Percentiles rank a stretch among this genome's conserved stretches.
Conservation (phyloP, 2,888 invertebrate genomes). For the Maniola hyperantus region DNA sequence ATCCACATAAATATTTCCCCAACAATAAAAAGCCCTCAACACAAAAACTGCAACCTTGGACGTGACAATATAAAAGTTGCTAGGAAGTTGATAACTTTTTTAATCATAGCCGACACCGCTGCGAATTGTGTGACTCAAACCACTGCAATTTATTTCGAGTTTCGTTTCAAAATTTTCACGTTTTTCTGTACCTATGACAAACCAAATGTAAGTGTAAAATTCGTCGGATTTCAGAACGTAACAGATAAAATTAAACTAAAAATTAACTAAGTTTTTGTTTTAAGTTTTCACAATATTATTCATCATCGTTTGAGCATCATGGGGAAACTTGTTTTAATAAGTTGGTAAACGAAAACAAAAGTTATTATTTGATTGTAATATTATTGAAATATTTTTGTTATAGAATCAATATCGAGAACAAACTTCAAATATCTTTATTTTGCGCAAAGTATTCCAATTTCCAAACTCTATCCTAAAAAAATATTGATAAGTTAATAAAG, state of each 20-base stretch:
- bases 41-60: constrained; percentile 13
- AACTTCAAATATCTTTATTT: no score
- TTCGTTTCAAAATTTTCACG: constrained; percentile 3
- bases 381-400: no score
- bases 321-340: no score
- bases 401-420: no score
- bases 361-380: no score
- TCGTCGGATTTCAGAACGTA: not conserved
- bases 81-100: constrained; percentile 20
- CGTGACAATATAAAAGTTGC: constrained; percentile 19
- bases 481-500: no score
- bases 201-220: not conserved
- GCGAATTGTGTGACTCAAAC: constrained; percentile 11
- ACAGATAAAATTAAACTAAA: not conserved
- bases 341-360: no score
- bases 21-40: constrained; percentile 12
- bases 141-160: constrained; percentile 16
- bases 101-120: constrained; percentile 21
- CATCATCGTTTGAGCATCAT: no score
- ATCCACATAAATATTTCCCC: not conserved
- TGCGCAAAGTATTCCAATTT: no score
- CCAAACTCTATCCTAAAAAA: no score
- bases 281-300: no score
- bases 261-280: not conserved
- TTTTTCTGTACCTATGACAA: not conserved